phyloP scores from a whole-genome alignment of 2,888 invertebrate genomes.

The Bellardia bayeri region DNA sequence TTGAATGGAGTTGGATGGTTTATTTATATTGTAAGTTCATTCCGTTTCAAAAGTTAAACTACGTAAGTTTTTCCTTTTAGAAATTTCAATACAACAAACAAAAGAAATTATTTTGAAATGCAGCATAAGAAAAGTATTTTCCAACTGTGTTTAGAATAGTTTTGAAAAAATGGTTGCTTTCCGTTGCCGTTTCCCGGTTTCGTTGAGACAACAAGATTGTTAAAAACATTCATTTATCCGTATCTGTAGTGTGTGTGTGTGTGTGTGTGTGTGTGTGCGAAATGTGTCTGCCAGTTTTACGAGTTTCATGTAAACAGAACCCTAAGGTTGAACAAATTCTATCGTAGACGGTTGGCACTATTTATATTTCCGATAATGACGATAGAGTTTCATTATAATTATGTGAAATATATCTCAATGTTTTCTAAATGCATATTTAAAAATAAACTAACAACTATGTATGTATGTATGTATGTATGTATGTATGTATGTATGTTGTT shows the following conservation, averaged over 20 bases:
- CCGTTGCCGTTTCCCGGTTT: conserved; percentile 58
- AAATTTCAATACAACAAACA: conserved; percentile 37
- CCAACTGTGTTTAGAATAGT: conserved; percentile 41
- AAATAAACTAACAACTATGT: background rate
- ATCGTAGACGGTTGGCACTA: conserved; percentile 2
- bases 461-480: too few relatives aligned
- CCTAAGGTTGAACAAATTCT: conserved; percentile 32
- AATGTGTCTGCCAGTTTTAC: too few relatives aligned
- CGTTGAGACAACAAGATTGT: conserved; percentile 38
- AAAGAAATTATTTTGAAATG: conserved; percentile 40
- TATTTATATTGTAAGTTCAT: background rate
- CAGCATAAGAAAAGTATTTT: conserved; percentile 39
- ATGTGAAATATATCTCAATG: conserved; percentile 35
- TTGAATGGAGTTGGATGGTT: background rate
- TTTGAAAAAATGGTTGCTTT: conserved; percentile 65
- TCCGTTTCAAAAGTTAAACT: conserved; percentile 47
- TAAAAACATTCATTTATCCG: conserved; percentile 10
- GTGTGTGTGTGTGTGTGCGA: background rate
- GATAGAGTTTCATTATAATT: conserved; percentile 50
- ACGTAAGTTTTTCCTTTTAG: conserved; percentile 37
- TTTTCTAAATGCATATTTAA: background rate
- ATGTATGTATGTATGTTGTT: background rate
- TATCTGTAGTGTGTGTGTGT: background rate
- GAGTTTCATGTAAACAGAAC: background rate
- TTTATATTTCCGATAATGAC: conserved; percentile 42